Evolutionary conservation across 92 coral and sea anemone genomes (phyloP), one percentile per base, ranked within the genome.

Genomic region (Actinernus sp.): DNA sequence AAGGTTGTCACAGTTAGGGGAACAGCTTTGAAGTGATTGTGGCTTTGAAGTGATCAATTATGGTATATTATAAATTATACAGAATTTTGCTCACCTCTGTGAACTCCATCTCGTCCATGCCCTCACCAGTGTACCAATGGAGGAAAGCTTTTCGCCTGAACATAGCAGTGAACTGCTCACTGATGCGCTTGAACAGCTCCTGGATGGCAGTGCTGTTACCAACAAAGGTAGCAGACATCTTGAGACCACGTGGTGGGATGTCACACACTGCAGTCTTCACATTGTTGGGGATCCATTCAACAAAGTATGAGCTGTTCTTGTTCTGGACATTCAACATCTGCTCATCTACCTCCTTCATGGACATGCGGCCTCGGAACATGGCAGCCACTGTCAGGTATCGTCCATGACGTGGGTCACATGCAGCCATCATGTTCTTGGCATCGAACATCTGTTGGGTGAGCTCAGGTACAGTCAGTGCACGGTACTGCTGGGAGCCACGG

Each of bases 391-490:
- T 94, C 50, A 94, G 94, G 90, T 94, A 94, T 6, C 98, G 93
- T 2, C 98, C 98, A 73, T 90, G 98, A 46, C 98, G 85, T 30
- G 98, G 98, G 65, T 94, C 98, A 58, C 98, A 94, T 27, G 98
- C 98, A 49, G 98, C 98, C 98, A 94, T 94, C 98, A 94, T 94
- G 97, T 94, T 94, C 80, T 94, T 94, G 75, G 98, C 97, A 68
- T 94, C 98, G 73, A 94, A 94, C 98, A 94, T 94, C 78, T 94
- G 98, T 58, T 94, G 98, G 21, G 98, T 94, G 32, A 94, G 92
- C 88, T 94, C 98, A 8, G 98, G 98, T 13, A 94, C 98, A 18
- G 98, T 92, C 48, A 92, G 86, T 31, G 97, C 97, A 26, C 97
- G 93, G 81, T 92, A 92, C 74, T 92, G 97, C 68, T 92, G 97